phyloP scores from a whole-genome alignment of 1,140 invertebrate genomes.

The Psilanteris sp. region DNA sequence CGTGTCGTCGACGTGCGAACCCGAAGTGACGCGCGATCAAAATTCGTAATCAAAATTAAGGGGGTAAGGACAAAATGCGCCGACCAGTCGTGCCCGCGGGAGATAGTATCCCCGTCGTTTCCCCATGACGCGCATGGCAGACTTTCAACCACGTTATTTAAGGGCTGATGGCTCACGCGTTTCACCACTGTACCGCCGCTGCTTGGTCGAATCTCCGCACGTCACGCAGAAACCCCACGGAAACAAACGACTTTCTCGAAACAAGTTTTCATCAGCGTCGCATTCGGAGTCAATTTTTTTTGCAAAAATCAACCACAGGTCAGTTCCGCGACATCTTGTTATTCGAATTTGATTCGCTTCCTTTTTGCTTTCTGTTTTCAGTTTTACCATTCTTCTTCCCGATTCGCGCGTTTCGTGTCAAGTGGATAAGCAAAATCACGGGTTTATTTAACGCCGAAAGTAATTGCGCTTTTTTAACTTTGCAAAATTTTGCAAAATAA shows the following conservation, averaged over 20 bases:
- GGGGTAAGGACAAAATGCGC: slow-evolving; percentile 10
- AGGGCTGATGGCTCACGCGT: slow-evolving; percentile 51
- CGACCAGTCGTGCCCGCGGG: slow-evolving; percentile 1
- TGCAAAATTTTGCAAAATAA: too few species aligned
- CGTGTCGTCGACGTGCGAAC: slow-evolving; percentile 6
- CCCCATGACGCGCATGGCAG: slow-evolving; percentile 54
- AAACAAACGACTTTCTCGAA: not conserved
- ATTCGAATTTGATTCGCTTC: too few species aligned
- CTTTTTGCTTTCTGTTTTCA: too few species aligned
- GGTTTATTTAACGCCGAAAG: too few species aligned
- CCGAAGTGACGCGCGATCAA: slow-evolving; percentile 24
- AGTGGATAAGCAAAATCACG: too few species aligned
- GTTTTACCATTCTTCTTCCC: too few species aligned
- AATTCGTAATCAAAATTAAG: slow-evolving; percentile 27
- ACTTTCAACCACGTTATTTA: slow-evolving; percentile 42
- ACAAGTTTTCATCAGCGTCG: not conserved
- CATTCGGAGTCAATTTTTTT: slow-evolving; percentile 11
- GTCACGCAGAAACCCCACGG: slow-evolving; percentile 2
- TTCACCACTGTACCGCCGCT: slow-evolving; percentile 56
- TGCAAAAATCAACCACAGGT: slow-evolving; percentile 14
- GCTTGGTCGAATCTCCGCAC: slow-evolving; percentile 32
- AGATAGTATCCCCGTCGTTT: slow-evolving; percentile 42
- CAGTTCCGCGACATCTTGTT: not conserved
- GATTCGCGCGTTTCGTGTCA: too few species aligned
- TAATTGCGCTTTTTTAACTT: too few species aligned